Evolutionary conservation across 2,113 vertebrate genomes (phyloP), one percentile per base, ranked within the genome.

Genomic region (Tetraodon nigroviridis): DNA sequence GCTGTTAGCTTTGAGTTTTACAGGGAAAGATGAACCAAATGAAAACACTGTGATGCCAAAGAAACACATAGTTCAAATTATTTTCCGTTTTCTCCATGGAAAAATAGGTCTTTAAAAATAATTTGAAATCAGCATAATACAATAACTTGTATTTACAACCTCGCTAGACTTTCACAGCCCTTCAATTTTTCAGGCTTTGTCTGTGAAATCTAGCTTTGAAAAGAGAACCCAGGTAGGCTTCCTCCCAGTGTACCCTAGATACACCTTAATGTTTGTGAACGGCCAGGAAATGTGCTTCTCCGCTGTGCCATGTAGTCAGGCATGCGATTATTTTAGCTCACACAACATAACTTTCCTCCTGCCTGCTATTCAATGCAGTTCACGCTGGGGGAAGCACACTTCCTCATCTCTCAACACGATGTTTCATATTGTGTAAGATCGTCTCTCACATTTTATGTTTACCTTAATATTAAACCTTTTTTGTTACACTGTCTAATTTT

Each of bases 401-500:
- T 87, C 84, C 84, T 85, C 53, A 65, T 45, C 71, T 67, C 50
- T 81, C 70, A 85, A 69, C 75, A 63, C 61, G 5, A 51, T 51
- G 55, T 21, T 51, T 60, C 49, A 18, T 29, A n/a, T 13, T 37
- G 32, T 37, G 21, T 5, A 1, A n/a, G 13, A 50, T 6, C 24
- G 5, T 27, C 24, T 6, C 24, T 27, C 24, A 27, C 24, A 27
- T 5, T 27, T 27, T 6, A 27, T 61, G 80, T 37, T 3, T 12
- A 37, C 11, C 32, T 37, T 37, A 11, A 37, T 11, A 37, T 11
- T 37, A 37, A 7, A 37, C 32, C 4, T 37, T 32, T 37, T 37
- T 37, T 3, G 2, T 37, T 1, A 37, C 24, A 6, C 24, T 27
- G 8, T 12, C 32, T 11, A 12, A 37, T 37, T 10, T 37, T 6